Base-by-base conservation (phyloP, 2,888 invertebrate species). In the Druceiella hillmani region DNA sequence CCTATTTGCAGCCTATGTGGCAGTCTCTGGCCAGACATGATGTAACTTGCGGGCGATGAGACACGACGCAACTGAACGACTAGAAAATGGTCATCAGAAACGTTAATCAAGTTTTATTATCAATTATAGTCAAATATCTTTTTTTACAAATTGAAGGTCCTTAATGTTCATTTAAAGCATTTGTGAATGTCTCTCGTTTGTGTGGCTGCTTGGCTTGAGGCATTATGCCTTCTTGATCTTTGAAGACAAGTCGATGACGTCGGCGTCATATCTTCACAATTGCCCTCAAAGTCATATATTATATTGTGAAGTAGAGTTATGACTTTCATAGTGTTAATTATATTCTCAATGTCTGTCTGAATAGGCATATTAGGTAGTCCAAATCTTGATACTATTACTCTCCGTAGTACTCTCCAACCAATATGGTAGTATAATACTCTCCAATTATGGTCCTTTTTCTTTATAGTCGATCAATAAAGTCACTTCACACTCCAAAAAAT, bases 221-320 rank as follows among this genome's bases (percentile, higher is more conserved):
- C 35, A 35, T 35, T 35, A 35, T 35, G 28, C 28, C 35, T 35
- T 35, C 35, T 35, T 35, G 35, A 27, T 35, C 35, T 35, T 35
- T 7, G 35, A 35, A 35, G 35, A 27, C 20, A 4, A 35, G 27
- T 26, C 11, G 35, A 35, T 35, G 35, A 26, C 17, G 35, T 35
- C 28, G 35, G 28, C 27, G 27, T 27, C 27, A 34, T 27, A 26
- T 35, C 17, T 35, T 27, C 27, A 28, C 35, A 35, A 35, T 30
- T 25, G 31, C 36, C 31, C 36, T 36, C 25, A 36, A 36, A 25
- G 31, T 24, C 36, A 36, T 25, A 25, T 36, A 36, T 36, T 30
- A 36, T 36, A 36, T 36, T 30, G 36, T 36, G 36, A 36, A 36
- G 36, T 36, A 36, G 30, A 36, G 36, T 30, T 30, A 36, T 36